A percentile compares a stretch with the other conserved stretches of the same genome.
These are phyloP conservation scores for Drosophila mayri DNA, from an alignment of 1,140 invertebrate species.

Conservation along the genomic window DNA sequence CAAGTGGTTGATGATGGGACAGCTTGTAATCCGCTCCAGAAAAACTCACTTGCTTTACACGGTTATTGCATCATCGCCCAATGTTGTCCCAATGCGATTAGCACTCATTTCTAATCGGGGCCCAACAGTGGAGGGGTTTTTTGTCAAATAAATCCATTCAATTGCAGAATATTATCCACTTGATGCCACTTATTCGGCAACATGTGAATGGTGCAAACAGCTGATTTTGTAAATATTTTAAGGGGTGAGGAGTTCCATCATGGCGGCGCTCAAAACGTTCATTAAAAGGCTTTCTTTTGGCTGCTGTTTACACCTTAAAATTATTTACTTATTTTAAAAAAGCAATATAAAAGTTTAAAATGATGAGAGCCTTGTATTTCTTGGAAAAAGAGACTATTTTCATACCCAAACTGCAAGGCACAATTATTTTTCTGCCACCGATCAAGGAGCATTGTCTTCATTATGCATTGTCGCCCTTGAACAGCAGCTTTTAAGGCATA, in stretches of 20 bases:
- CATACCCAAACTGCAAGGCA: neutral
- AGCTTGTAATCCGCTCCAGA: conserved; percentile 63
- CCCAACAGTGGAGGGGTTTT: conserved; percentile 33
- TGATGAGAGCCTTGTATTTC: neutral
- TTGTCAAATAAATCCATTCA: neutral
- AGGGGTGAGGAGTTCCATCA: neutral
- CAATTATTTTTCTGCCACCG: neutral
- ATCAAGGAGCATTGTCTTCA: neutral
- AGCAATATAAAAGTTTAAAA: neutral
- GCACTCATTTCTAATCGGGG: conserved; percentile 47
- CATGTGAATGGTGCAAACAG: neutral
- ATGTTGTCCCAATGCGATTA: conserved; percentile 52
- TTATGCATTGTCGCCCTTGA: neutral
- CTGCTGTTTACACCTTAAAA: too few species aligned
- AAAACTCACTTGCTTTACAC: conserved; percentile 44
- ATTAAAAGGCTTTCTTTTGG: neutral
- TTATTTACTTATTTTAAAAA: neutral
- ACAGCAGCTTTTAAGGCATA: neutral
- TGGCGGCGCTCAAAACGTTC: neutral
- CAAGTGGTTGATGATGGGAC: conserved; percentile 58
- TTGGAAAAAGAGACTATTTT: neutral
- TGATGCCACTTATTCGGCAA: neutral
- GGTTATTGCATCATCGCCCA: conserved; percentile 61
- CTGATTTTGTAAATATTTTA: neutral
- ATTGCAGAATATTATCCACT: neutral